phyloP scores from a whole-genome alignment of 2,113 vertebrate species.

The Muntiacus reevesi region DNA sequence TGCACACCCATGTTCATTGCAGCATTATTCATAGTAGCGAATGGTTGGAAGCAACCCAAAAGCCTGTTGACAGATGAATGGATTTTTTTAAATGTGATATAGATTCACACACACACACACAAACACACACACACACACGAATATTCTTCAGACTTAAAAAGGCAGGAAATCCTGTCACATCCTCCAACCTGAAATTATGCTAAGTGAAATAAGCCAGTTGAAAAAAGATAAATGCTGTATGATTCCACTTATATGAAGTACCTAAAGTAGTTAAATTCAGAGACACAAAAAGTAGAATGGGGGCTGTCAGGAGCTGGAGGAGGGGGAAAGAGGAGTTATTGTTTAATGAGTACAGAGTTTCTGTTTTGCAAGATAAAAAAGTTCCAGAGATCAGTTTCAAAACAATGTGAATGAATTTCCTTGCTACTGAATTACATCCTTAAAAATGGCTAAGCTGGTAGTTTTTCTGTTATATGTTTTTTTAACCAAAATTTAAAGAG shows the following conservation, averaged over 20 bases:
- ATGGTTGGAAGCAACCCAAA: background rate
- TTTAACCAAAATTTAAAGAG: background rate
- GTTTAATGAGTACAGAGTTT: background rate
- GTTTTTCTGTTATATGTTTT: background rate
- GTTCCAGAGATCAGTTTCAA: background rate
- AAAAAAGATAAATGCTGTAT: background rate
- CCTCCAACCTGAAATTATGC: background rate
- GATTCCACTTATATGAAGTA: background rate
- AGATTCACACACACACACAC: background rate
- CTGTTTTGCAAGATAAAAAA: background rate
- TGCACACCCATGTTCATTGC: background rate
- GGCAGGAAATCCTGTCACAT: background rate
- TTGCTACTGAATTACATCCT: background rate
- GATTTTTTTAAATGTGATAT: background rate
- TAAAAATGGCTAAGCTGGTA: background rate
- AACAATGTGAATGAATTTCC: background rate
- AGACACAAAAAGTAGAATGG: background rate
- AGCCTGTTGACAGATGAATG: background rate
- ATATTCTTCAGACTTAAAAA: background rate
- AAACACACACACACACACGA: background rate
- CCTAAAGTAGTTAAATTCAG: background rate
- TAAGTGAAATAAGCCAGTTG: background rate
- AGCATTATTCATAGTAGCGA: background rate
- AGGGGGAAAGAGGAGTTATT: background rate
- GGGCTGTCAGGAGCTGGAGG: background rate